phyloP scores from a whole-genome alignment of 1,140 invertebrate genomes.

The Temnothorax nylanderi region DNA sequence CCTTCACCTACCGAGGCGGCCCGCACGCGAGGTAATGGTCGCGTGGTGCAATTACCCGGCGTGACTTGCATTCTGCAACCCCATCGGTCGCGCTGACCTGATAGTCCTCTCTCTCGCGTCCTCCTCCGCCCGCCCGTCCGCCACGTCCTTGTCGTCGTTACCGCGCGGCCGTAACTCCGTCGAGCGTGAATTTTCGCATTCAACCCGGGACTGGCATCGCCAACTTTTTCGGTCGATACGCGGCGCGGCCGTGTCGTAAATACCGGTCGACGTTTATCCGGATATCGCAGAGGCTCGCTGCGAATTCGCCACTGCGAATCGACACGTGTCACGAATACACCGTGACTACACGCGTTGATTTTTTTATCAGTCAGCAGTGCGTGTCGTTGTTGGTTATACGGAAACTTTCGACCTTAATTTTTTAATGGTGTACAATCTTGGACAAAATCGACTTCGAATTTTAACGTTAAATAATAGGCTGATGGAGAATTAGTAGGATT shows the following conservation, averaged over 20 bases:
- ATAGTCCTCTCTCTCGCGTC: conserved; percentile 72
- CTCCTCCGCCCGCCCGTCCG: conserved; percentile 18
- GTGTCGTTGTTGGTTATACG: too few species aligned
- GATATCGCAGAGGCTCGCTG: conserved; percentile 9
- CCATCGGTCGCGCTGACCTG: conserved; percentile 70
- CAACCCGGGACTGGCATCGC: conserved; percentile 23
- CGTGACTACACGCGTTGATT: background rate
- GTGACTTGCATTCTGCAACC: conserved; percentile 82
- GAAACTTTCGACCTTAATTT: background rate
- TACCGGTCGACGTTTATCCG: conserved; percentile 39
- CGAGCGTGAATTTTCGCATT: conserved; percentile 71
- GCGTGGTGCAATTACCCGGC: conserved; percentile 81
- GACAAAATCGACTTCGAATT: background rate
- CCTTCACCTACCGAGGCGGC: conserved; percentile 67
- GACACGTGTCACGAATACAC: conserved; percentile 36
- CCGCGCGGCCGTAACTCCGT: conserved; percentile 34
- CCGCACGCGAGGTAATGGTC: conserved; percentile 75
- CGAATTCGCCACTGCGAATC: conserved; percentile 25
- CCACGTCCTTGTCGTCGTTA: conserved; percentile 48
- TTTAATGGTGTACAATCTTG: background rate
- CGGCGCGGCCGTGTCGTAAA: conserved; percentile 25
- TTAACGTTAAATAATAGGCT: background rate
- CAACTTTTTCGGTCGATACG: conserved; percentile 56
- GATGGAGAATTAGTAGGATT: background rate
- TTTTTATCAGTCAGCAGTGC: background rate